phyloP scores from a whole-genome alignment of 2,797 vertebrate species.

The Rhynchonycteris naso region DNA sequence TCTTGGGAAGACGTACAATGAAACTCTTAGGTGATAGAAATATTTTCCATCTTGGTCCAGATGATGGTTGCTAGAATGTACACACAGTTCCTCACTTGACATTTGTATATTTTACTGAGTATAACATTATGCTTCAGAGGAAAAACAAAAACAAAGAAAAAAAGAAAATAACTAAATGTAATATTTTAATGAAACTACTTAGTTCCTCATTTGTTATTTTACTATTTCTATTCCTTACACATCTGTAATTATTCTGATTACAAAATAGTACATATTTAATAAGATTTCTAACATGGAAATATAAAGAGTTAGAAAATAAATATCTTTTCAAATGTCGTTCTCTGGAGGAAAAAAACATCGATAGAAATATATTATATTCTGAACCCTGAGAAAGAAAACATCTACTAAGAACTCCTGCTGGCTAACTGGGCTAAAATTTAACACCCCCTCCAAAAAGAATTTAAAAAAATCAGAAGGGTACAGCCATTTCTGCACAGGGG shows the following conservation, averaged over 20 bases:
- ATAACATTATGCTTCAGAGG: not conserved
- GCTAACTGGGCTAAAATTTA: not conserved
- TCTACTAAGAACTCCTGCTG: not conserved
- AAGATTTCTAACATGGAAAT: not conserved
- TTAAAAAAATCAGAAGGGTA: not conserved
- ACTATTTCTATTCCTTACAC: not conserved
- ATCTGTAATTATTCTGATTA: not conserved
- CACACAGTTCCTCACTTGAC: not conserved
- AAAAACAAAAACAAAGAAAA: not conserved
- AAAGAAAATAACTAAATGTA: not conserved
- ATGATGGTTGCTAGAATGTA: not conserved
- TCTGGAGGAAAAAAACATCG: not conserved
- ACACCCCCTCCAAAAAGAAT: not conserved
- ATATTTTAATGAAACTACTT: conserved; percentile 22
- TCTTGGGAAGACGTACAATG: not conserved
- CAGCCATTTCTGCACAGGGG: not conserved
- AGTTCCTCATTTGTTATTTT: not conserved
- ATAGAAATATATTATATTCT: not conserved
- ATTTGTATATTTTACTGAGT: not conserved
- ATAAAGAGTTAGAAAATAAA: not conserved
- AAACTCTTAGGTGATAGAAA: not conserved
- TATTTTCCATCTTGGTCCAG: not conserved
- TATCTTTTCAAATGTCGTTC: conserved; percentile 1
- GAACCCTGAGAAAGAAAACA: not conserved
- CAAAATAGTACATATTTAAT: not conserved